phyloP scores from a whole-genome alignment of 2,888 invertebrate species.

The Drosophila austrosaltans region DNA sequence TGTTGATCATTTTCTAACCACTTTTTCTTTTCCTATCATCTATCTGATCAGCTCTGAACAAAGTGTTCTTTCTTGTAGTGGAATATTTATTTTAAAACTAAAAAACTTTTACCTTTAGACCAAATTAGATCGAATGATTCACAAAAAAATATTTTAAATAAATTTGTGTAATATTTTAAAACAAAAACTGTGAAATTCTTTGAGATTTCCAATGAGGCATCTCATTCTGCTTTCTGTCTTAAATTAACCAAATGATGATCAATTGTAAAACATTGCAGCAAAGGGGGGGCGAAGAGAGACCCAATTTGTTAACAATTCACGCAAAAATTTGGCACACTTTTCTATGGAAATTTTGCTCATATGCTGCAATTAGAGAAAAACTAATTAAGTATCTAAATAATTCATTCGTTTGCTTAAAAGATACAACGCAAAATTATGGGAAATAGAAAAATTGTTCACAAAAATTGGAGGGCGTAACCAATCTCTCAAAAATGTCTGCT shows the following conservation, averaged over 20 bases:
- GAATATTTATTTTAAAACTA: too few species aligned
- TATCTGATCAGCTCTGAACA: too few species aligned
- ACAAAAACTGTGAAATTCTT: background rate
- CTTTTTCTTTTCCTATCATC: too few species aligned
- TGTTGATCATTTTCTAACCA: too few species aligned
- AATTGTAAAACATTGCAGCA: background rate
- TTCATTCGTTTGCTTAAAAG: constrained; percentile 30
- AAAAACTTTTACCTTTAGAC: background rate
- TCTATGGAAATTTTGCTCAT: constrained; percentile 12
- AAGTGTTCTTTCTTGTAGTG: too few species aligned
- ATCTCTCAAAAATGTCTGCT: constrained; percentile 28
- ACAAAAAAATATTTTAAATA: background rate
- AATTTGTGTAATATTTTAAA: background rate
- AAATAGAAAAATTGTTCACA: constrained; percentile 22
- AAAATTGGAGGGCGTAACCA: constrained; percentile 55
- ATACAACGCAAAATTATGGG: constrained; percentile 39
- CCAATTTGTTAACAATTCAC: constrained; percentile 2
- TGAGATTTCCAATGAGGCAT: background rate
- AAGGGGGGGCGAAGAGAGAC: background rate
- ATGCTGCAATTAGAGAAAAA: constrained; percentile 54
- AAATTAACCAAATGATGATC: background rate
- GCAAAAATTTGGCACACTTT: constrained; percentile 12
- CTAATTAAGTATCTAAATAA: constrained; percentile 44
- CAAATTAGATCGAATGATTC: background rate
- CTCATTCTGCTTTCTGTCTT: background rate